A percentile compares a stretch with the other conserved stretches of the same genome.
Conservation (phyloP, 2,113 vertebrate genomes). For the Hydropotes inermis region DNA sequence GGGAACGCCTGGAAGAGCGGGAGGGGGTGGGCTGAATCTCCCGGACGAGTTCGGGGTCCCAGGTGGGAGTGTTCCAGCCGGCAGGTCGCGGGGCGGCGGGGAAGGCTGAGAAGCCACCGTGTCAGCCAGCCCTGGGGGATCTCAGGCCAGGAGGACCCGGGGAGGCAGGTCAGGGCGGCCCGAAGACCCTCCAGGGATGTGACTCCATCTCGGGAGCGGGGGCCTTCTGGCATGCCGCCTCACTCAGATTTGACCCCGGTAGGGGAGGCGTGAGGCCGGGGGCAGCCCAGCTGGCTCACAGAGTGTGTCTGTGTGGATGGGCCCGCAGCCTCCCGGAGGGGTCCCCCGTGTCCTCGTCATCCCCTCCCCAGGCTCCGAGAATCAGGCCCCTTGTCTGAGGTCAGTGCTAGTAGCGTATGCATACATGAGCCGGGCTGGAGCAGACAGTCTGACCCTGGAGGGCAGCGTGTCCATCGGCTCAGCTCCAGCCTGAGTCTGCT, state of each 20-base stretch:
- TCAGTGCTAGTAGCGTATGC: background rate
- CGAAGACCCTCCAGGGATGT: too few relatives aligned
- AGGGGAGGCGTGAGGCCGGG: background rate
- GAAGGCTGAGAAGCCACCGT: background rate
- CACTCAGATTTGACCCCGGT: background rate
- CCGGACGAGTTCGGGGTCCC: fast-evolving
- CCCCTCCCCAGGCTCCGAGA: background rate
- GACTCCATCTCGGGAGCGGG: background rate
- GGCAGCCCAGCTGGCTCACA: background rate
- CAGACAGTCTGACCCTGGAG: background rate
- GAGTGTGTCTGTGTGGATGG: background rate
- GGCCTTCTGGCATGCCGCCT: fast-evolving
- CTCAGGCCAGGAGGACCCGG: fast-evolving
- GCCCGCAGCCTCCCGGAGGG: background rate
- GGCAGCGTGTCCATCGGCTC: background rate
- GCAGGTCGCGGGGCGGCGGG: fast-evolving
- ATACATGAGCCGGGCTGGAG: background rate
- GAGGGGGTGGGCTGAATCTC: background rate
- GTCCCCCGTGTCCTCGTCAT: fast-evolving
- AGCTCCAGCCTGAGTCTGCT: background rate
- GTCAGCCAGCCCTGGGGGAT: fast-evolving
- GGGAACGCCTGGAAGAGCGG: fast-evolving
- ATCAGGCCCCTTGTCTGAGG: background rate
- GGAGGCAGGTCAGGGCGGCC: fast-evolving
- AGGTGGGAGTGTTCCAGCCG: background rate